phyloP scores from a whole-genome alignment of 2,797 vertebrate species.

The Zalophus californianus region DNA sequence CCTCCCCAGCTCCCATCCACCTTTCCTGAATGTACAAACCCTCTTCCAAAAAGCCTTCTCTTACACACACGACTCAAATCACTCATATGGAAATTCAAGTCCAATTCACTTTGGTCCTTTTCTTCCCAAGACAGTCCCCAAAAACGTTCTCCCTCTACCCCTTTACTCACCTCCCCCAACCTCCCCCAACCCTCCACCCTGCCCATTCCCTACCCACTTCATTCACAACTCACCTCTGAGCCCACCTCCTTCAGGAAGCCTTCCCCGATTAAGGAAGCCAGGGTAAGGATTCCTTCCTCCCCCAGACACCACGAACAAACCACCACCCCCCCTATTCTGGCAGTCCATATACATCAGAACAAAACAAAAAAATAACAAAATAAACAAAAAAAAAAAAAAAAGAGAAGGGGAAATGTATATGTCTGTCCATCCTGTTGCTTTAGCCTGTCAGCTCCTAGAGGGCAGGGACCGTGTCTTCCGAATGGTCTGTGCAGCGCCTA shows the following conservation, averaged over 20 bases:
- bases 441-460: constrained; percentile 86
- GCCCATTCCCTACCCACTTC: constrained; percentile 81
- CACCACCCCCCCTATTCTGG: constrained; percentile 78
- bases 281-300: constrained; percentile 85
- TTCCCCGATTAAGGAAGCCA: constrained; percentile 85
- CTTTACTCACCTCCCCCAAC: constrained; percentile 72
- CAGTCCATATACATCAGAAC: constrained; percentile 84
- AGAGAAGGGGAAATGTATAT: constrained; percentile 85
- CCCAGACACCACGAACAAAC: constrained; percentile 82
- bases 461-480: constrained; percentile 86
- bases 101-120: constrained; percentile 52
- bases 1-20: constrained; percentile 75
- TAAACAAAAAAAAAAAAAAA: constrained; percentile 69
- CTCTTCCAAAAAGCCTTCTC: constrained; percentile 48
- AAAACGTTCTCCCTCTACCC: constrained; percentile 68
- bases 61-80: constrained; percentile 1
- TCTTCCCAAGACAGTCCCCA: constrained; percentile 65
- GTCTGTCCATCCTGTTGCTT: constrained; percentile 86
- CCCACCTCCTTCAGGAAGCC: constrained; percentile 85
- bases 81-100: constrained; percentile 46
- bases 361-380: constrained; percentile 79
- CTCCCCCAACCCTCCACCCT: constrained; percentile 79
- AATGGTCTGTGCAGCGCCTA: constrained; percentile 86
- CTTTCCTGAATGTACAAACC: constrained; percentile 51
- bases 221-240: constrained; percentile 85